Evolutionary conservation across 2,113 vertebrate species (phyloP).

Genomic region (Campylomormyrus tamandua): DNA sequence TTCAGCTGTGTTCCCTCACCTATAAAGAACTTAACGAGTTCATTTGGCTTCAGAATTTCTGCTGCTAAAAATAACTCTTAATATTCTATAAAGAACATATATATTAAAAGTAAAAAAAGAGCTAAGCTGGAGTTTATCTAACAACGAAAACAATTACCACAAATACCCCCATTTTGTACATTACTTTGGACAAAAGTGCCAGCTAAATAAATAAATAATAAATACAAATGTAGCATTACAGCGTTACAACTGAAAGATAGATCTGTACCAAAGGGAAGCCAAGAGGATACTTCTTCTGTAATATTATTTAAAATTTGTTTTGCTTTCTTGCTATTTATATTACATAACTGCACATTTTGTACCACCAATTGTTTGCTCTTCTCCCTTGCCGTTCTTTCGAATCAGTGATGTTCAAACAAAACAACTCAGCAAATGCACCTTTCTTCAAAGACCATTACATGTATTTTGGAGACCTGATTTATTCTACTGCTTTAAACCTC

Average conservation of each 20-base stretch:
- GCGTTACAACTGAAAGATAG: neutral
- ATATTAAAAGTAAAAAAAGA: neutral
- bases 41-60: neutral
- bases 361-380: neutral
- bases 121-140: neutral
- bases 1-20: neutral
- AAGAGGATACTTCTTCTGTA: neutral
- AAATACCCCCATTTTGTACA: neutral
- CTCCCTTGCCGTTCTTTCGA: neutral
- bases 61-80: neutral
- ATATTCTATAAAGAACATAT: neutral
- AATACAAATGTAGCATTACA: neutral
- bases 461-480: neutral
- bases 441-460: neutral
- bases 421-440: neutral
- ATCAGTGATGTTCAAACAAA: neutral
- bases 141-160: neutral
- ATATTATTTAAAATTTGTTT: neutral
- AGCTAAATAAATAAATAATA: neutral
- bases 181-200: neutral
- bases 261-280: neutral
- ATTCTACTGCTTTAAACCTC: neutral
- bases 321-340: neutral
- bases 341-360: neutral
- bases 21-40: neutral